Base-by-base conservation (phyloP, 2,797 vertebrate species). In the Adelosebastes latens region DNA sequence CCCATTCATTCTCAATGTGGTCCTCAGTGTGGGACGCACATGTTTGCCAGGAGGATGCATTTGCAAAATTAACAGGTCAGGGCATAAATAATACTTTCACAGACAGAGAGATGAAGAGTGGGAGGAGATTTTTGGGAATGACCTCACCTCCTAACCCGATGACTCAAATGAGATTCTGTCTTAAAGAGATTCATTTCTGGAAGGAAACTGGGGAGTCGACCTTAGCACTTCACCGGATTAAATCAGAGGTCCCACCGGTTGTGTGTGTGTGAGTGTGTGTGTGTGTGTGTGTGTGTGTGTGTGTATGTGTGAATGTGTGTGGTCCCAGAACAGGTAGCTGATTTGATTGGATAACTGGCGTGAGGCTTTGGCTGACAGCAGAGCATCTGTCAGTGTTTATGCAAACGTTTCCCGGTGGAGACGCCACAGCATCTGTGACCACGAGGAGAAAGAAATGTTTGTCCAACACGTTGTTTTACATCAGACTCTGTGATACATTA, bases 191-290 rank as follows among this genome's bases (percentile, higher is more conserved):
- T 87, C 66, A 87, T 84, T 60, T 81, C 75, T 63, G 18, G 6
- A 60, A 53, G 31, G 29, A 74, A 80, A 53, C 8, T 11, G 42
- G 55, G 55, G 52, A 63, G 52, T 53, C 12, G 49, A 87, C 74
- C 74, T 52, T 3, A 75, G 89, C 89, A 93, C 91, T 93, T 88
- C 72, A 66, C 25, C 76, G 87, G 88, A 95, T 94, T 88, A 89
- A 84, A 87, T 71, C 52, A 68, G 70, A 25, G 62, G 24, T 60
- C 46, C 53, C 59, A 25, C n/a, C 1, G 31, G 27, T n/a, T 70
- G 11, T 56, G 39, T 74, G 39, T 72, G 77, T 76, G 77, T 72
- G 36, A 12, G 11, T 13, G 34, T 36, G 24, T 25, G 24, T 25
- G 66, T 65, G 20, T 63, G 32, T 77, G 49, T 69, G 73, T 66